phyloP scores from a whole-genome alignment of 2,888 invertebrate species.

The Catocala sponsa region DNA sequence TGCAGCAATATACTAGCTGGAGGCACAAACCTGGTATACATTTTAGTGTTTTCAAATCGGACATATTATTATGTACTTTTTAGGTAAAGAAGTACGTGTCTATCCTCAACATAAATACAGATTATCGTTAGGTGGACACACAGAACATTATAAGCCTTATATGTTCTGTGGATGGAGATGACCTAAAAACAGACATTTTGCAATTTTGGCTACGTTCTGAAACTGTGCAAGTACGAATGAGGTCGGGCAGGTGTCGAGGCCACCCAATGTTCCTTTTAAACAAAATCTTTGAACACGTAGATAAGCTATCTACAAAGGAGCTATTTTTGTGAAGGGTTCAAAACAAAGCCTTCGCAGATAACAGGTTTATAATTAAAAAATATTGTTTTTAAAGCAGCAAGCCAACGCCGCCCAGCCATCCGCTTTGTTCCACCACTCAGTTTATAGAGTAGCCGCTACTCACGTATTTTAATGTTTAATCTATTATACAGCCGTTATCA shows the following conservation, averaged over 20 bases:
- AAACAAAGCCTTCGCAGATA: slow-evolving; percentile 38
- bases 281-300: slow-evolving; percentile 33
- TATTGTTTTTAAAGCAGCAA: slow-evolving; percentile 16
- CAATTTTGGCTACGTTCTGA: background rate
- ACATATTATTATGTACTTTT: no score
- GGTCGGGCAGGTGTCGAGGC: background rate
- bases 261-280: slow-evolving; percentile 23
- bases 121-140: no score
- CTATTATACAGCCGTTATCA: background rate
- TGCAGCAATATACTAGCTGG: no score
- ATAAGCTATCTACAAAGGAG: slow-evolving; percentile 41
- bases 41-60: no score
- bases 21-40: no score
- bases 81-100: no score
- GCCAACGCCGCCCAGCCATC: no score
- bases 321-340: slow-evolving; percentile 38
- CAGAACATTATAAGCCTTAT: no score
- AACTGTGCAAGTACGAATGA: background rate
- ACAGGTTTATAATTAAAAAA: slow-evolving; percentile 44
- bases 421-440: slow-evolving; percentile 6
- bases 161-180: no score
- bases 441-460: background rate
- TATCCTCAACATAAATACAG: no score
- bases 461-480: background rate
- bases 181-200: no score